phyloP scores from a whole-genome alignment of 1,140 invertebrate genomes.

The Holotrichia oblita region DNA sequence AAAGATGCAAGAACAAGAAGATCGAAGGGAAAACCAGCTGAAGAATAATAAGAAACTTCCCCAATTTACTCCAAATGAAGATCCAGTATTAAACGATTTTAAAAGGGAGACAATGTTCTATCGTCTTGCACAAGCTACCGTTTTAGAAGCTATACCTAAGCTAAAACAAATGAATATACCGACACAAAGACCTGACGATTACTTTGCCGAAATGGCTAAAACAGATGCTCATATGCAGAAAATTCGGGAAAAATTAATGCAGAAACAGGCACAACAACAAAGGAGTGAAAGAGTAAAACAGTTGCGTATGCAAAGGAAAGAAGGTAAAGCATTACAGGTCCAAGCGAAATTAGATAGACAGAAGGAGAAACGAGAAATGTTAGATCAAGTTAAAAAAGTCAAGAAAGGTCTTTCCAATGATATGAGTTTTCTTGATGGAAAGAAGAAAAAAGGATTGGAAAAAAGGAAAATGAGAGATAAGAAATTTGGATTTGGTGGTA shows the following conservation, averaged over 20 bases:
- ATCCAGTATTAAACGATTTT: conserved; percentile 92
- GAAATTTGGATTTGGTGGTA: conserved; percentile 96
- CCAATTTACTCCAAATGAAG: conserved; percentile 72
- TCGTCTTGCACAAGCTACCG: conserved; percentile 89
- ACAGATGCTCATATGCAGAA: conserved; percentile 98
- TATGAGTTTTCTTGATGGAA: conserved; percentile 82
- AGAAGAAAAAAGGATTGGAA: conserved; percentile 64
- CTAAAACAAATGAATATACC: conserved; percentile 79
- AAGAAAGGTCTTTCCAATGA: conserved; percentile 82
- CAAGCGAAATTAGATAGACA: conserved; percentile 84
- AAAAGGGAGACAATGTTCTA: conserved; percentile 91
- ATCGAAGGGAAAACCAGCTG: conserved; percentile 71
- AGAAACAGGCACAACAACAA: conserved; percentile 85
- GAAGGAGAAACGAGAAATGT: conserved; percentile 79
- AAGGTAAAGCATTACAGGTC: conserved; percentile 86
- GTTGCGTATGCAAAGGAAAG: conserved; percentile 89
- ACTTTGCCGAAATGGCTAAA: conserved; percentile 99
- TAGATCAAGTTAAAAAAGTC: conserved; percentile 87
- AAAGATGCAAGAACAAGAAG: conserved; percentile 76
- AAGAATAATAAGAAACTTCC: conserved; percentile 76
- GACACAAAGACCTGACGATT: conserved; percentile 91
- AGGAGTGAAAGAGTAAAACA: conserved; percentile 90
- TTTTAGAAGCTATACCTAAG: conserved; percentile 78
- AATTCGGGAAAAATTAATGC: conserved; percentile 83
- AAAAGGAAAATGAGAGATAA: conserved; percentile 79